A percentile compares a stretch with the other conserved stretches of the same genome.
Evolutionary conservation across 2,888 invertebrate species (phyloP).

Genomic region (Corythucha ciliata): DNA sequence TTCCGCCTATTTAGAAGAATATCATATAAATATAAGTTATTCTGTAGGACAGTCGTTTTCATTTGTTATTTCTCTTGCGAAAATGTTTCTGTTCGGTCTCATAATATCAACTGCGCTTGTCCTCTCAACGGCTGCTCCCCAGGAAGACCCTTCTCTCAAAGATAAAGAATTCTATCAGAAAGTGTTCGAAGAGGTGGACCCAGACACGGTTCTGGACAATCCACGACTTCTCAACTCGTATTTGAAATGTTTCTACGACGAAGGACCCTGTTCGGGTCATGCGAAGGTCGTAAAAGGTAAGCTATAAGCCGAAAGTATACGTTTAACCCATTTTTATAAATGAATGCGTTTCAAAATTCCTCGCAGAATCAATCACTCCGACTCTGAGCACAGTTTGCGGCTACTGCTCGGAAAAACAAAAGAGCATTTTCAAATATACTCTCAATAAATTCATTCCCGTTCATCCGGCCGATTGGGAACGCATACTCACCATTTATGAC

Average conservation of each 20-base stretch:
- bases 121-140: too few relatives aligned
- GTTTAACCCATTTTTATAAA: background rate
- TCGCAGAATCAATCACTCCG: slow-evolving; percentile 19
- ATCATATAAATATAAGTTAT: too few relatives aligned
- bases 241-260: slow-evolving; percentile 21
- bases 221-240: slow-evolving; percentile 11
- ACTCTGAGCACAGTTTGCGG: slow-evolving; percentile 19
- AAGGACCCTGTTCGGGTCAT: slow-evolving; percentile 19
- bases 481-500: slow-evolving; percentile 21
- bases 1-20: too few relatives aligned
- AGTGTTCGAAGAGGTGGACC: slow-evolving; percentile 23
- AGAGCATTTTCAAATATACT: slow-evolving; percentile 20
- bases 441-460: slow-evolving; percentile 22
- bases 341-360: background rate
- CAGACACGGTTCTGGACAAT: slow-evolving; percentile 20
- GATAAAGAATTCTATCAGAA: slow-evolving; percentile 14
- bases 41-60: too few relatives aligned
- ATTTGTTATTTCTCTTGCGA: too few relatives aligned
- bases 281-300: slow-evolving; percentile 17
- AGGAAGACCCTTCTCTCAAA: too few relatives aligned
- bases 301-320: background rate
- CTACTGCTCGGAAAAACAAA: slow-evolving; percentile 20
- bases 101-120: too few relatives aligned
- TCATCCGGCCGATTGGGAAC: slow-evolving; percentile 21
- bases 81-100: too few relatives aligned